Percentiles rank a stretch among this genome's conserved stretches.
Evolutionary conservation across 2,797 vertebrate species (phyloP).

Genomic region (Squalus acanthias): DNA sequence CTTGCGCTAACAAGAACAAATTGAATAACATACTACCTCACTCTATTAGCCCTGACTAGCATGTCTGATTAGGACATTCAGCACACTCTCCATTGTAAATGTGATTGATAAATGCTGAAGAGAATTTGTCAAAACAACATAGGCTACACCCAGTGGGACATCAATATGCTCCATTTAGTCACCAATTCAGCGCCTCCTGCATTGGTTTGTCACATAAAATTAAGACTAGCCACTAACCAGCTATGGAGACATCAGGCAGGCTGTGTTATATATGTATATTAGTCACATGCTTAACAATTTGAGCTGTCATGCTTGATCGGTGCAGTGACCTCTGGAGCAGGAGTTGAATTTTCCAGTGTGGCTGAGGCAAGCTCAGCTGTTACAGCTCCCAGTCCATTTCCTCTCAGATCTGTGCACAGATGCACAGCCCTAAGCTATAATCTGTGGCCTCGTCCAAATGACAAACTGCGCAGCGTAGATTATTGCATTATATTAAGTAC

Average conservation of each 20-base stretch:
- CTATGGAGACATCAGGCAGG: constrained; percentile 65
- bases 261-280: constrained; percentile 65
- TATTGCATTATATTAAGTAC: constrained; percentile 99
- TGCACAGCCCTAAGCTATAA: constrained; percentile 97
- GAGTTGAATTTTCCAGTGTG: constrained; percentile 70
- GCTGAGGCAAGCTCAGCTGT: constrained; percentile 76
- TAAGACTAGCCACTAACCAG: constrained; percentile 68
- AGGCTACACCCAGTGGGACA: constrained; percentile 79
- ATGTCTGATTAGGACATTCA: constrained; percentile 71
- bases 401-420: constrained; percentile 88
- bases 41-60: constrained; percentile 64
- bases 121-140: constrained; percentile 91
- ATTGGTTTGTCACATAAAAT: constrained; percentile 70
- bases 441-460: constrained; percentile 85
- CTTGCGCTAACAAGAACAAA: constrained; percentile 72
- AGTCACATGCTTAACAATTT: constrained; percentile 71
- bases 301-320: constrained; percentile 68
- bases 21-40: constrained; percentile 73
- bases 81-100: constrained; percentile 65
- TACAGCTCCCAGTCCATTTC: constrained; percentile 86
- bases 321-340: constrained; percentile 76
- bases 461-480: constrained; percentile 88
- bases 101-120: constrained; percentile 91
- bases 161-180: constrained; percentile 91
- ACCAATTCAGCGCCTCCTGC: constrained; percentile 69